Evolutionary conservation across 2,113 vertebrate species (phyloP), one percentile per base, ranked within the genome.

Genomic region (Jacana jacana): DNA sequence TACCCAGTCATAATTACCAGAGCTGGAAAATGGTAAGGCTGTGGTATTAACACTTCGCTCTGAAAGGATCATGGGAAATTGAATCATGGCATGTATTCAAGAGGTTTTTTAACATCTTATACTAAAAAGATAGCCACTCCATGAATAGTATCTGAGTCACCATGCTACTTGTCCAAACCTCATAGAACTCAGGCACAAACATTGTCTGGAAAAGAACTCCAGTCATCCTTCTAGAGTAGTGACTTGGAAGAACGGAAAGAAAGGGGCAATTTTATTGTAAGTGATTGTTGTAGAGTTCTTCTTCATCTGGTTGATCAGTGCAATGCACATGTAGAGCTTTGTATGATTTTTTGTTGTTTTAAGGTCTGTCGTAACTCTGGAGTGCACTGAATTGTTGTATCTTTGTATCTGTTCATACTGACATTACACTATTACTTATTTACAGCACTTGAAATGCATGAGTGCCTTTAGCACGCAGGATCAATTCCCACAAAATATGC

Each of bases 311-410:
- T 71, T 88, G 28, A 42, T 78, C 31, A 68, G 6, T 84, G 42
- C 46, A 52, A 12, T 63, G 15, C 33, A 46, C 6, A 4, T 68
- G 4, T 42, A 64, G 42, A 65, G 52, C 72, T 94, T 18, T 81
- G 4, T 91, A 44, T 83, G 94, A 30, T 90, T 95, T 69, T 35
- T 52, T 95, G 64, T 86, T 97, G 75, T 96, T 97, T 92, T 95
- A 78, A 75, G 64, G 23, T 86, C 23, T 61, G 31, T 65, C 94
- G 83, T 89, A 96, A 93, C 39, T 86, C 40, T 88, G 28, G 31
- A 94, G 81, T 75, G 46, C 70, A 61, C 17, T 94, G 94, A 95
- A 88, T 95, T 96, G 49, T 44, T 82, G 51, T 91, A 80, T 89
- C 71, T 88, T 89, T 4, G 2, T 96, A 84, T 94, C 93, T 85